Percentiles rank a stretch among this genome's conserved stretches.
These are phyloP conservation scores for Ophiothrix spiculata DNA, from an alignment of 35 echinoderm and acorn worm species.

Conservation along the genomic window DNA sequence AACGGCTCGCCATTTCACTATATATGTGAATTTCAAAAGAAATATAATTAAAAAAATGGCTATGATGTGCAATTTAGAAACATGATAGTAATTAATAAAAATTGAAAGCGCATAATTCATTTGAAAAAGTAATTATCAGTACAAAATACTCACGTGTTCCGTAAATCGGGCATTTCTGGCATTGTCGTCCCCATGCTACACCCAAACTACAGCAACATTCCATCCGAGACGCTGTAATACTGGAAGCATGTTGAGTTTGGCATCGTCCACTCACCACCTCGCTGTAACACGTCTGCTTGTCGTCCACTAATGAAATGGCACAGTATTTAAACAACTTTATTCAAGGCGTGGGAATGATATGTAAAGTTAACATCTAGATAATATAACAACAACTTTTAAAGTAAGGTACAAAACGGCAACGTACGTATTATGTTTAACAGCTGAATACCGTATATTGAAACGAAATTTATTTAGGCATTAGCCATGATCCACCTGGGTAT, in stretches of 20 bases:
- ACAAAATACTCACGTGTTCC: slow-evolving; percentile 51
- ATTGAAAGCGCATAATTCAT: too few relatives aligned
- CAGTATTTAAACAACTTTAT: not conserved
- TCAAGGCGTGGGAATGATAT: too few relatives aligned
- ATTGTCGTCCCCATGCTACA: slow-evolving; percentile 76
- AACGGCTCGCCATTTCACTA: too few relatives aligned
- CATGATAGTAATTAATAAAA: too few relatives aligned
- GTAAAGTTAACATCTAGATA: too few relatives aligned
- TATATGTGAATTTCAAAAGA: too few relatives aligned
- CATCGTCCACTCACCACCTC: slow-evolving; percentile 57
- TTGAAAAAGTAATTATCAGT: too few relatives aligned
- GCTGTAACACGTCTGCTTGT: slow-evolving; percentile 67
- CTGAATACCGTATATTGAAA: not conserved
- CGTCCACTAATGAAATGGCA: slow-evolving; percentile 38
- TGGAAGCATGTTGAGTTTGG: slow-evolving; percentile 44
- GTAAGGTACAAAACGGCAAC: too few relatives aligned
- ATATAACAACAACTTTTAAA: too few relatives aligned
- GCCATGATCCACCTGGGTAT: too few relatives aligned
- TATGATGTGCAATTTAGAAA: too few relatives aligned
- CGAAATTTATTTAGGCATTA: not conserved
- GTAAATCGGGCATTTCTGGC: slow-evolving; percentile 57
- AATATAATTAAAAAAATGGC: too few relatives aligned
- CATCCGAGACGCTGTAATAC: slow-evolving; percentile 64
- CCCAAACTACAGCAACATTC: slow-evolving; percentile 93
- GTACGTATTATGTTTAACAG: not conserved